These are phyloP conservation scores for Osmerus mordax DNA, from an alignment of 2,113 vertebrate genomes.

Conservation along the genomic window DNA sequence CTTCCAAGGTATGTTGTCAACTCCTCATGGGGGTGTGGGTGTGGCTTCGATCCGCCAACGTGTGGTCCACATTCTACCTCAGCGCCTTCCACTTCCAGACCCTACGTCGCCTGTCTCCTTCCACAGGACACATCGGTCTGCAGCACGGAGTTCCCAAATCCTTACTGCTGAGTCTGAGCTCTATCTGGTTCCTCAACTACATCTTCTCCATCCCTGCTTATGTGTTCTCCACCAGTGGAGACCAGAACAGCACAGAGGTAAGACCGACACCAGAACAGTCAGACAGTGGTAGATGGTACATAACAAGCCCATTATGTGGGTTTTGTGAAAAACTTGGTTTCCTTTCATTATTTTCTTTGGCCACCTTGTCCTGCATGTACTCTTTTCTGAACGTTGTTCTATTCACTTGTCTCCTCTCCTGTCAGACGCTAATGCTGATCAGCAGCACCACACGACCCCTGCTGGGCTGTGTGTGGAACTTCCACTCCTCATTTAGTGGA, in stretches of 20 bases:
- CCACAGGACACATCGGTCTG: not conserved
- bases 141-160: slow-evolving; percentile 26
- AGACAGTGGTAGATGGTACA: not conserved
- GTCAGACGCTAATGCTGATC: slow-evolving; percentile 72
- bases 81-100: slow-evolving; percentile 75
- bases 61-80: slow-evolving; percentile 77
- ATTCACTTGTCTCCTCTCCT: not conserved
- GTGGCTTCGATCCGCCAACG: slow-evolving; percentile 73
- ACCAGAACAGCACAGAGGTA: slow-evolving; percentile 70
- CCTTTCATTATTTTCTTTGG: not conserved
- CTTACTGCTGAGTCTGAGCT: slow-evolving; percentile 46
- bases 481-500: slow-evolving; percentile 58
- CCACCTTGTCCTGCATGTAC: not conserved
- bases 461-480: slow-evolving; percentile 77
- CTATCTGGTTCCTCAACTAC: slow-evolving; percentile 69
- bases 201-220: slow-evolving; percentile 73
- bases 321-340: not conserved
- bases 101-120: slow-evolving; percentile 62
- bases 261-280: slow-evolving; percentile 11
- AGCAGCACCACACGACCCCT: slow-evolving; percentile 74
- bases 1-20: slow-evolving; percentile 63
- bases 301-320: not conserved
- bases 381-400: not conserved
- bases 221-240: slow-evolving; percentile 64
- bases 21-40: slow-evolving; percentile 77